Evolutionary conservation across 2,888 invertebrate genomes (phyloP).

Genomic region (Nysson spinosus): DNA sequence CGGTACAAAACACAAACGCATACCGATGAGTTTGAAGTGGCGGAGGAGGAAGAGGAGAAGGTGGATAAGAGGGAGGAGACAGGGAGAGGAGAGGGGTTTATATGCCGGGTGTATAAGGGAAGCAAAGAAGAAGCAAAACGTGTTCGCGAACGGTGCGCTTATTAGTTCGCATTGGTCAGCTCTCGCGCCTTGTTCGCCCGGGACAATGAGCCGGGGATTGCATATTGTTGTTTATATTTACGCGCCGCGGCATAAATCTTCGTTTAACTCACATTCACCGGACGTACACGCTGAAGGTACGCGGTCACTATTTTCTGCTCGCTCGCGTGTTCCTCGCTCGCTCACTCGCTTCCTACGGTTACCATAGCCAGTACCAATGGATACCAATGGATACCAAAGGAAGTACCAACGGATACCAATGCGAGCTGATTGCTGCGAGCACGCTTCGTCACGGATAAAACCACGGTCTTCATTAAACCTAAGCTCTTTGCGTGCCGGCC

Average conservation of each 20-base stretch:
- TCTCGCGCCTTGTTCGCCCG: slow-evolving; percentile 50
- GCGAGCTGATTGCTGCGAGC: slow-evolving; percentile 15
- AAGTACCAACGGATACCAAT: too few species aligned
- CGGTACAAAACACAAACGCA: background rate
- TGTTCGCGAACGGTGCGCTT: slow-evolving; percentile 52
- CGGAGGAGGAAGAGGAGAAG: too few species aligned
- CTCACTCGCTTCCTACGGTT: too few species aligned
- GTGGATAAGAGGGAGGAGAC: too few species aligned
- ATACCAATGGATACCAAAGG: too few species aligned
- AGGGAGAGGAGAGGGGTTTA: too few species aligned
- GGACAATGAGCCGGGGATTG: slow-evolving; percentile 75
- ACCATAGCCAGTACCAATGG: too few species aligned
- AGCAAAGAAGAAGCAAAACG: slow-evolving; percentile 21
- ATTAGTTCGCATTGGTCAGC: slow-evolving; percentile 69
- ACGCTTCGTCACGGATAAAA: slow-evolving; percentile 73
- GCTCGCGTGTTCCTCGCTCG: too few species aligned
- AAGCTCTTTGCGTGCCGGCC: slow-evolving; percentile 72
- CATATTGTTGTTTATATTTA: slow-evolving; percentile 77
- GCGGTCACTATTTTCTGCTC: too few species aligned
- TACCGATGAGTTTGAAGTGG: slow-evolving; percentile 8
- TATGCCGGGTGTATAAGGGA: too few species aligned
- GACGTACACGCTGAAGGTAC: slow-evolving; percentile 31
- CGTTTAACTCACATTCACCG: slow-evolving; percentile 75
- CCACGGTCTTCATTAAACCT: slow-evolving; percentile 74
- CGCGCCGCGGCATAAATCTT: slow-evolving; percentile 75